Evolutionary conservation across 2,888 invertebrate genomes (phyloP), one percentile per base, ranked within the genome.

Genomic region (Hipparchia semele): DNA sequence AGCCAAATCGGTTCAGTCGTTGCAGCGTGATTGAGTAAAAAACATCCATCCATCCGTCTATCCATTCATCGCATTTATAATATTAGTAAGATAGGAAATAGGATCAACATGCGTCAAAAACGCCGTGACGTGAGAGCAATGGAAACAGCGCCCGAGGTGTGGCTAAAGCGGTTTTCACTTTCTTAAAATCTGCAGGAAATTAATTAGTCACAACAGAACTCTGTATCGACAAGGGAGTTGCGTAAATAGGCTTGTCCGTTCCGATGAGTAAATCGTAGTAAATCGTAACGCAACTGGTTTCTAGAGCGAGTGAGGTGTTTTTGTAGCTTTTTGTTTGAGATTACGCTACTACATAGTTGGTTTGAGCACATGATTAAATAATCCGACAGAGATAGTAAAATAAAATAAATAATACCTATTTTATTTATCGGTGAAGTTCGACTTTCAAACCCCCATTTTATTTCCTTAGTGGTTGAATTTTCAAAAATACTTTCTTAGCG

Each of bases 161-260:
- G 76, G 76, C 76, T 69, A 70, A 71, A 77, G 77, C 71, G 70
- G 79, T 76, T 78, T 80, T 78, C 78, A 81, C 82, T 82, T 81
- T 83, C 82, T 80, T 80, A 80, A 82, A 82, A 81, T 79, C 78
- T 77, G 73, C 79, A 80, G 80, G 81, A 80, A 81, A 81, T 80
- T 81, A 80, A 83, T 83, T 83, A 82, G 77, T 78, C 78, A 78
- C 78, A 80, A 78, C 78, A 80, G 76, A 65, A 78, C 76, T 76
- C 75, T 71, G 66, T 71, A 72, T 65, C 73, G 75, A 78, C 76
- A 77, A 77, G 73, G 71, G 77, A 70, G 61, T 78, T 79, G 77
- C 76, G 76, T 74, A 78, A 79, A 73, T 74, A 61, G 58, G 73
- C 75, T 75, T 64, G 68, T 65, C 66, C 66, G 71, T 73, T 79